Base-by-base conservation (phyloP, 2,888 invertebrate species). In the Pandemis corylana region DNA sequence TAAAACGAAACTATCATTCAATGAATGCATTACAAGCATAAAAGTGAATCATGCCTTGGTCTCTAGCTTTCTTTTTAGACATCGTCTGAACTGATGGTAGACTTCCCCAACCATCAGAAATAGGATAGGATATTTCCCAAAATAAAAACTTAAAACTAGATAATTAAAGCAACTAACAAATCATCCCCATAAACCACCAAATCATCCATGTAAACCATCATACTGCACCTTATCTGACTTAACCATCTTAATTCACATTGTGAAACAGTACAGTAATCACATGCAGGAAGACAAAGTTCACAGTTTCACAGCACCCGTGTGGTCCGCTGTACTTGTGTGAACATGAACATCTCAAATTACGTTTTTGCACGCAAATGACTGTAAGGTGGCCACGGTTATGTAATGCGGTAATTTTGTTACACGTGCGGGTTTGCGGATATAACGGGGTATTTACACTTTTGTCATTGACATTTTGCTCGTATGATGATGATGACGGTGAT, bases 311-410 rank as follows among this genome's bases (percentile, higher is more conserved):
- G 65, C 46, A 44, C 28, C 28, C 15, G 74, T 72, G 74, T 75
- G 74, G 74, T 75, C 73, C 62, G 13, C 41, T 9, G 53, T 56
- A 56, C 53, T 7, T 56, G 72, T 68, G 72, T 46, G 72, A 72
- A 62, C 53, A 7, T 56, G 49, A 65, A 41, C 15, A 61, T 36
- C 56, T 72, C 70, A 65, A 72, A 76, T 76, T 68, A 71, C 67
- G 63, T 74, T 76, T 74, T 76, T 74, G 76, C 76, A 71, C 64
- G 69, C 73, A 74, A 74, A 68, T 49, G 44, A 51, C n/a, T 49
- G 46, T 56, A 63, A 42, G 42, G 65, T 63, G 20, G 28, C 61
- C 62, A 75, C 63, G 53, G 67, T 71, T 67, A 71, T 70, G 61
- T 70, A 75, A 75, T 75, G 72, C 42, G 56, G 74, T 51, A 42